phyloP scores from a whole-genome alignment of 2,888 invertebrate species.

The Zhuqinia jingwanae region DNA sequence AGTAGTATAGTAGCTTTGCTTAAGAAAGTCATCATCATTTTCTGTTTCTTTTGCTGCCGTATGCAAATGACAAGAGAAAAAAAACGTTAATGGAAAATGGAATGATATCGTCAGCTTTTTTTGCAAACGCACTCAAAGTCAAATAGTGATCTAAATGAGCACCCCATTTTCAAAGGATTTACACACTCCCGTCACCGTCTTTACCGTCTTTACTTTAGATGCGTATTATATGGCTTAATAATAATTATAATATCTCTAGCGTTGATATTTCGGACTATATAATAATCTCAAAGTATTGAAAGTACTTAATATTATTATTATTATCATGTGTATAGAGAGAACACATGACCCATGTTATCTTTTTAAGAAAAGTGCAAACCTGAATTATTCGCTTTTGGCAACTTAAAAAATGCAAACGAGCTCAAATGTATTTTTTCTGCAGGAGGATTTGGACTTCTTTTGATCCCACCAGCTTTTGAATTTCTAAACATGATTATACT shows the following conservation, averaged over 20 bases:
- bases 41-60: not conserved
- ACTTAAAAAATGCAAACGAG: not conserved
- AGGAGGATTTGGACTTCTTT: not conserved
- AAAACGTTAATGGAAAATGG: conserved; percentile 46
- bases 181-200: not conserved
- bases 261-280: too few relatives aligned
- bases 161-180: conserved; percentile 4
- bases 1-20: not conserved
- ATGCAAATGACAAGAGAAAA: conserved; percentile 27
- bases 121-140: conserved; percentile 22
- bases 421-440: not conserved
- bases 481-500: not conserved
- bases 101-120: conserved; percentile 47
- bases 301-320: too few relatives aligned
- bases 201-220: too few relatives aligned
- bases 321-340: too few relatives aligned
- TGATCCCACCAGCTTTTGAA: not conserved
- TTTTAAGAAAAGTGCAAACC: not conserved
- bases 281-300: too few relatives aligned
- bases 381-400: conserved; percentile 35
- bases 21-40: conserved; percentile 47
- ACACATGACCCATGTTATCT: not conserved
- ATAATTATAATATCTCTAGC: too few relatives aligned
- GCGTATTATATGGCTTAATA: too few relatives aligned
- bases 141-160: conserved; percentile 41